These are phyloP conservation scores for Phrixothrix hirtus DNA, from an alignment of 2,888 invertebrate genomes.

Conservation along the genomic window DNA sequence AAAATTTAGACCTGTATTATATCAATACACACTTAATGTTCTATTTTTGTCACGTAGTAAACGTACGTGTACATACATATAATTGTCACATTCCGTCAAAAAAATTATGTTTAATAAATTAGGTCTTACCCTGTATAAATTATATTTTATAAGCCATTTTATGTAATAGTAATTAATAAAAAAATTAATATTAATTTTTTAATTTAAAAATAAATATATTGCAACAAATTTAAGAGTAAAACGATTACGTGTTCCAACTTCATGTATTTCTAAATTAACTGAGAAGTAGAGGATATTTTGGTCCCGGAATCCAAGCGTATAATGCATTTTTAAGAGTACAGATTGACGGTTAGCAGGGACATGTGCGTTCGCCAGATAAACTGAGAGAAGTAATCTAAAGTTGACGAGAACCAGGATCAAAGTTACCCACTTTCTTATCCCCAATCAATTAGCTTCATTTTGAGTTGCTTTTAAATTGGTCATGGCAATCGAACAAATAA, in stretches of 20 bases:
- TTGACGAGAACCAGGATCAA: slow-evolving; percentile 54
- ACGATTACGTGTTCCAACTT: neutral
- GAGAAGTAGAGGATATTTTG: slow-evolving; percentile 30
- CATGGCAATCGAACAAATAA: slow-evolving; percentile 18
- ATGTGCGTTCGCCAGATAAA: slow-evolving; percentile 51
- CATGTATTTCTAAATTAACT: neutral
- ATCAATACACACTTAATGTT: no score
- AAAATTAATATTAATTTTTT: no score
- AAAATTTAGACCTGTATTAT: no score
- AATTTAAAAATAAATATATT: neutral
- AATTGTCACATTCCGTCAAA: no score
- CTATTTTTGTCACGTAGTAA: no score
- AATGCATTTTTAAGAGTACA: slow-evolving; percentile 41
- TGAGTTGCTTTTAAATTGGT: slow-evolving; percentile 32
- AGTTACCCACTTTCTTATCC: slow-evolving; percentile 50
- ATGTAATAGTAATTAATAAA: no score
- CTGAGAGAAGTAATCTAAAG: slow-evolving; percentile 49
- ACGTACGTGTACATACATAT: no score
- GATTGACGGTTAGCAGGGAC: slow-evolving; percentile 51
- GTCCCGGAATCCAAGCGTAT: slow-evolving; percentile 38
- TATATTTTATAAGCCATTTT: no score
- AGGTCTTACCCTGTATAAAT: no score
- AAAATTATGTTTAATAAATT: no score
- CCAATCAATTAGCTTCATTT: slow-evolving; percentile 49
- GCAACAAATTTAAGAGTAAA: neutral